Conservation (phyloP, 2,797 vertebrate species). For the Rhabdomys pumilio region DNA sequence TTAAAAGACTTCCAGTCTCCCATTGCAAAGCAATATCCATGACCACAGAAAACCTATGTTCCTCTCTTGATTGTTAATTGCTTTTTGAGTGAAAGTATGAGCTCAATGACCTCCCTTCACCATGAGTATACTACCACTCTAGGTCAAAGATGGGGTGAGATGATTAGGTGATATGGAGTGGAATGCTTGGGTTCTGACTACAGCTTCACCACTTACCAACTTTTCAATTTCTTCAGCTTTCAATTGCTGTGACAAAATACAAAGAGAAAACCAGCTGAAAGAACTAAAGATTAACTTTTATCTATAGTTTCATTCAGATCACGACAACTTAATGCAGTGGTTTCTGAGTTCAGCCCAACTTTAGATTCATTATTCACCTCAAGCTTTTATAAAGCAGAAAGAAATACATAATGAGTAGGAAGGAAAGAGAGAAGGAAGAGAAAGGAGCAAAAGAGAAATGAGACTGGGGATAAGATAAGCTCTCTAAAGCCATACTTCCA, state of each 20-base stretch:
- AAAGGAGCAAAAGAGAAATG: no score
- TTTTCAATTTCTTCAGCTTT: neutral
- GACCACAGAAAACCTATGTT: neutral
- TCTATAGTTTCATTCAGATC: neutral
- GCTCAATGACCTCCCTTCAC: neutral
- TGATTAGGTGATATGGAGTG: neutral
- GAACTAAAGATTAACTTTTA: neutral
- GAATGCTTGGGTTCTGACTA: neutral
- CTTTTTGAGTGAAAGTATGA: neutral
- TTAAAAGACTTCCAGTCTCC: neutral
- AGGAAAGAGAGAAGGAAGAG: neutral
- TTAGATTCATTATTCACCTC: neutral
- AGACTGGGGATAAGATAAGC: no score
- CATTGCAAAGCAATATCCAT: neutral
- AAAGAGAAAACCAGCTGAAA: neutral
- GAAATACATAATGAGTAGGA: neutral
- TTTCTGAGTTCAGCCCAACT: neutral
- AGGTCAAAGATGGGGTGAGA: neutral
- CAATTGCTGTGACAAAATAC: neutral
- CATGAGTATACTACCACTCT: neutral
- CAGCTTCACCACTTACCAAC: neutral
- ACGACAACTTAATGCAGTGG: no score
- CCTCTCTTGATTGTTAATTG: neutral
- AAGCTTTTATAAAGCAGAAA: neutral
- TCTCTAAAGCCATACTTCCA: neutral